Base-by-base conservation (phyloP, 2,113 vertebrate genomes). In the Larimichthys polyactis region DNA sequence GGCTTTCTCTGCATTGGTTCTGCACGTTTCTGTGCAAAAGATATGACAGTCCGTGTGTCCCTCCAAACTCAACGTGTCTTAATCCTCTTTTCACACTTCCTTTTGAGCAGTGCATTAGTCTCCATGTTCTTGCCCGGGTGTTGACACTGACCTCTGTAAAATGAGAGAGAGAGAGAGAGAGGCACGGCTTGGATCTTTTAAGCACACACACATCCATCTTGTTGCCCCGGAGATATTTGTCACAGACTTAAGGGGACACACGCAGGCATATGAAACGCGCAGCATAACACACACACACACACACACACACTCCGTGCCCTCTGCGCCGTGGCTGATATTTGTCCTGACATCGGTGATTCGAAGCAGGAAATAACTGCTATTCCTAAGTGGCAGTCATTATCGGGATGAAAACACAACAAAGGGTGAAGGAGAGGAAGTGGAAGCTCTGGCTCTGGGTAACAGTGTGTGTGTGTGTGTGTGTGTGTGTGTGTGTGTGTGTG, bases 321-420 rank as follows among this genome's bases (percentile, higher is more conserved):
- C 71, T 70, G 60, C n/a, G 75, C 71, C 32, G 29, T 66, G 71
- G 69, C 70, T 75, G 79, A 79, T 86, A 54, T 82, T 84, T 79
- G 75, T 78, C 63, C 75, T 79, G 79, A 86, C 83, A 58, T 79
- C 58, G 40, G 84, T 85, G 80, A 89, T 82, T 78, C 52, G 71
- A 82, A 75, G 82, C 91, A 91, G 91, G 89, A 86, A 89, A 87
- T 88, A 82, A 71, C 81, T 85, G 80, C 87, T 90, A 86, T 88
- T 84, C 86, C 78, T 83, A 52, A 90, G 80, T 82, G 89, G 79
- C 64, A 67, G 19, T 86, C 77, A 80, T 85, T 84, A 90, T 87
- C 79, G 63, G 70, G 72, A 82, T 71, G 82, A 89, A 86, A 88
- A 82, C 58, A 84, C 67, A 81, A 83, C 83, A 91, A 82, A 85